Evolutionary conservation across 37 sponge, comb jelly and placozoan species (phyloP).

Genomic region (Hexactinellida sp.): DNA sequence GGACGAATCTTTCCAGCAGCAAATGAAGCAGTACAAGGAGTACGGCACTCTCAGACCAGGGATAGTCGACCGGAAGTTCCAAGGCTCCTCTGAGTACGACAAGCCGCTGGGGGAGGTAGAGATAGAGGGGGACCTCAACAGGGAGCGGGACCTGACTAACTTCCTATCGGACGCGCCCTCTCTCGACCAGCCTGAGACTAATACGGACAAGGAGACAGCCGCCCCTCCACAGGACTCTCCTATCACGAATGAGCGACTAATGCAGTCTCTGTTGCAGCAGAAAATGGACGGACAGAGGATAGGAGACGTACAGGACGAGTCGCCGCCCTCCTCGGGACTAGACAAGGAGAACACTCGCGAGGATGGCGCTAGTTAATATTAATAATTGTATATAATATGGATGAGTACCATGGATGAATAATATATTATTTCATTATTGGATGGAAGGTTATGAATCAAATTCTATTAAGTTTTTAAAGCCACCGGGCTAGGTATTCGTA

Average conservation of each 20-base stretch:
- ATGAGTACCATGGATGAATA: no score
- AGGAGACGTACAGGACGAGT: background rate
- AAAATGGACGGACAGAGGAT: background rate
- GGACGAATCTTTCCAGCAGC: background rate
- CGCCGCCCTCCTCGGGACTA: background rate
- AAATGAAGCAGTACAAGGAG: background rate
- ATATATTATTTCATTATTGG: no score
- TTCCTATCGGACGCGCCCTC: background rate
- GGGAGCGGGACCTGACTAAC: background rate
- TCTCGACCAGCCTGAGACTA: background rate
- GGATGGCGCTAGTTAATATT: no score
- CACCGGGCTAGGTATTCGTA: no score
- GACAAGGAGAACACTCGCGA: background rate
- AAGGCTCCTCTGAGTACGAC: conserved; percentile 16
- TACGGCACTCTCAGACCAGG: background rate
- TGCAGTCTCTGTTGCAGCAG: background rate
- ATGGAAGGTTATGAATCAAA: no score
- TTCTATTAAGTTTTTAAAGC: no score
- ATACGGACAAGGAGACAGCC: background rate
- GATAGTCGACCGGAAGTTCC: conserved; percentile 5
- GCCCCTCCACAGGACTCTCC: background rate
- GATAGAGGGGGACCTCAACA: background rate
- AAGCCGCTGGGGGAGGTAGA: conserved; percentile 7
- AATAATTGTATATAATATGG: no score
- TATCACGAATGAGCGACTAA: background rate